Evolutionary conservation across 1,140 invertebrate genomes (phyloP).

Genomic region (Nautilus pompilius): DNA sequence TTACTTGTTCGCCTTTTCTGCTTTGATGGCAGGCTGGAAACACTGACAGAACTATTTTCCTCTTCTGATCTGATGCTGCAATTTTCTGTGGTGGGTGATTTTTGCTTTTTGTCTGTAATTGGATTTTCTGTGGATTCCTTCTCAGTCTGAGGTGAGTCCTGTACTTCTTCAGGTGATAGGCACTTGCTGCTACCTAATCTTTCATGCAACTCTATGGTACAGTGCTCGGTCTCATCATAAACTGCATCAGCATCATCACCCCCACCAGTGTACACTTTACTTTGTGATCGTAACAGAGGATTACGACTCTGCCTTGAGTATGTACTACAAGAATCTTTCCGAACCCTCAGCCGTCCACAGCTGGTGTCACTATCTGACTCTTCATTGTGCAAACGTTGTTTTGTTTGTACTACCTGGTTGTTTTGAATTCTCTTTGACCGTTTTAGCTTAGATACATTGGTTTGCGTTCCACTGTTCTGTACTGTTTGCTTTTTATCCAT

Average conservation of each 20-base stretch:
- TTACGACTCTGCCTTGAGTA: conserved; percentile 8
- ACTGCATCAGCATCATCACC: background rate
- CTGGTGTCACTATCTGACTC: background rate
- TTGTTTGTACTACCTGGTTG: background rate
- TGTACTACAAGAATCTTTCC: conserved; percentile 11
- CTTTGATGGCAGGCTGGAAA: no score
- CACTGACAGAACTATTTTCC: no score
- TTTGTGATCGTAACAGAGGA: background rate
- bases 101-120: background rate
- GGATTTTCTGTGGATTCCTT: conserved; percentile 1
- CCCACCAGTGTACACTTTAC: conserved; percentile 1
- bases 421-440: background rate
- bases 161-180: conserved; percentile 5
- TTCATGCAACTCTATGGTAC: no score
- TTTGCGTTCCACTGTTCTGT: background rate
- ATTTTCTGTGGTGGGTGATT: background rate
- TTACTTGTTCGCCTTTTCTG: no score
- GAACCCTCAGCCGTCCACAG: conserved; percentile 5
- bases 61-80: no score
- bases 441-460: background rate
- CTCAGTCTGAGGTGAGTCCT: background rate
- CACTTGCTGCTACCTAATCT: no score
- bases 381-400: background rate
- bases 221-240: background rate
- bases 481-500: background rate